These are phyloP conservation scores for Sphaerodactylus townsendi DNA, from an alignment of 2,113 vertebrate genomes.

Conservation along the genomic window DNA sequence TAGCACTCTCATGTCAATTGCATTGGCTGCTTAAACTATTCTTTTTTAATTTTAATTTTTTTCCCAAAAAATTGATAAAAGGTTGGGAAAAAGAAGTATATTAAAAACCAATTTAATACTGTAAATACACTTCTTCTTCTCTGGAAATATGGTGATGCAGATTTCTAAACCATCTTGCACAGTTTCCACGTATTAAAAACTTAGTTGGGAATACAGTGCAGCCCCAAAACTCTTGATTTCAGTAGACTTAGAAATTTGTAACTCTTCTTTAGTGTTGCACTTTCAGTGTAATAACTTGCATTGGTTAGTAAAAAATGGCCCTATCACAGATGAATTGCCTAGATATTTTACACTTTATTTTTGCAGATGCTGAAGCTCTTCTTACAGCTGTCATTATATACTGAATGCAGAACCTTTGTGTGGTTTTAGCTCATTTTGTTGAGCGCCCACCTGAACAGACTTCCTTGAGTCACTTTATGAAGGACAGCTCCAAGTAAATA, in stretches of 20 bases:
- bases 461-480: neutral
- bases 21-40: slow-evolving; percentile 43
- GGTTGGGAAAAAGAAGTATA: neutral
- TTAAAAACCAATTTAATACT: slow-evolving; percentile 23
- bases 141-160: slow-evolving; percentile 1
- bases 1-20: slow-evolving; percentile 17
- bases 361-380: slow-evolving; percentile 48
- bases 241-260: neutral
- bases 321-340: neutral
- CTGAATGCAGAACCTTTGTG: neutral
- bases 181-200: slow-evolving; percentile 28
- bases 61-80: slow-evolving; percentile 20
- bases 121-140: slow-evolving; percentile 45
- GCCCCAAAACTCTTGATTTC: neutral
- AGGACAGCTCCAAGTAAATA: neutral
- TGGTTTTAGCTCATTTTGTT: too few relatives aligned
- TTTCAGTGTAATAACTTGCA: neutral
- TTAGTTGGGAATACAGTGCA: slow-evolving; percentile 12
- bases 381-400: slow-evolving; percentile 10
- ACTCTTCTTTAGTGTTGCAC: neutral
- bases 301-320: neutral
- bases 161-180: neutral
- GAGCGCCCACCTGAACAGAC: too few relatives aligned
- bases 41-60: slow-evolving; percentile 30
- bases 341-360: neutral